phyloP scores from a whole-genome alignment of 2,888 invertebrate species.

The Chrysolina oricalcia region DNA sequence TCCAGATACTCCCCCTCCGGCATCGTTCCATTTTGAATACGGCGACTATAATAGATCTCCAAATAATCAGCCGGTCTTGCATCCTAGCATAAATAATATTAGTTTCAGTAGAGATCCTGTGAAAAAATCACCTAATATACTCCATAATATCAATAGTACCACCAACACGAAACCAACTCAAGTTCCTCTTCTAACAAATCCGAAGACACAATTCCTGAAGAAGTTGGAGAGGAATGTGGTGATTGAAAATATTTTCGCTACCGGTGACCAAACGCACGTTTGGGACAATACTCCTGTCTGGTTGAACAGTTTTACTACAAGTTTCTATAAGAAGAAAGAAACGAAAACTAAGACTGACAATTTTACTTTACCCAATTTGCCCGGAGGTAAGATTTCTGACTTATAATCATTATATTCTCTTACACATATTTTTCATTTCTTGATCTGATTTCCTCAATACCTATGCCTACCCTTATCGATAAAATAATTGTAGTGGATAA shows the following conservation, averaged over 20 bases:
- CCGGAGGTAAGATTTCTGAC: constrained; percentile 72
- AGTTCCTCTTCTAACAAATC: constrained; percentile 62
- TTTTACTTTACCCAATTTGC: constrained; percentile 77
- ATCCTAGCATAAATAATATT: constrained; percentile 69
- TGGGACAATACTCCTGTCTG: constrained; percentile 54
- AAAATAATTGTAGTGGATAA: too few relatives aligned
- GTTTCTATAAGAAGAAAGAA: constrained; percentile 58
- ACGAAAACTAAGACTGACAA: constrained; percentile 69
- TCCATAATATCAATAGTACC: constrained; percentile 60
- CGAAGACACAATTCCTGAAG: constrained; percentile 63
- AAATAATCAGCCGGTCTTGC: constrained; percentile 59
- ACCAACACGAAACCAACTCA: constrained; percentile 42
- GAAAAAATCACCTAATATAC: constrained; percentile 63
- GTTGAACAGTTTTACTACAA: constrained; percentile 57
- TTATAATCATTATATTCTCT: background rate
- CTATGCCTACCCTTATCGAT: too few relatives aligned
- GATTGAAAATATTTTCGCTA: constrained; percentile 61
- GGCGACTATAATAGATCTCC: constrained; percentile 61
- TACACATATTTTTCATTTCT: too few relatives aligned
- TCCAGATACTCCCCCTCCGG: constrained; percentile 22
- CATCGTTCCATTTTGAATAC: constrained; percentile 41
- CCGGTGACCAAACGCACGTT: constrained; percentile 51
- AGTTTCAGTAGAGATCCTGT: constrained; percentile 63
- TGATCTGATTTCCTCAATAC: too few relatives aligned
- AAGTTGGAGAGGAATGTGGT: constrained; percentile 63